Evolutionary conservation across 2,113 vertebrate genomes (phyloP).

Genomic region (Murina feae): DNA sequence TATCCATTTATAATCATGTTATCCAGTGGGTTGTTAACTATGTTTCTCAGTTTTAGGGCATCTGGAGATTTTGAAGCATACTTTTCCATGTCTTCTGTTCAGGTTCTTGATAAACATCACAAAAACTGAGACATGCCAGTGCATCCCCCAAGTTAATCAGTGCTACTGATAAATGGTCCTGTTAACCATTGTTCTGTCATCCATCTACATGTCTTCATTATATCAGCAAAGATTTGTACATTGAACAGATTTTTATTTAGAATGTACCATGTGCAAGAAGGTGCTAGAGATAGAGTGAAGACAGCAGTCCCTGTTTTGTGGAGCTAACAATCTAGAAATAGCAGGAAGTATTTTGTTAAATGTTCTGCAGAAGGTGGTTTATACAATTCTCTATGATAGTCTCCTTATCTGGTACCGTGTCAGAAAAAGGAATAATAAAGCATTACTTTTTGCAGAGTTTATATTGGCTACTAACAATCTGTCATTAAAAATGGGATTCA

Average conservation of each 20-base stretch:
- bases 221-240: background rate
- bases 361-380: background rate
- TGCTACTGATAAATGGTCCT: background rate
- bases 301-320: background rate
- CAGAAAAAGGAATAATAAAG: background rate
- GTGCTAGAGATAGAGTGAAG: background rate
- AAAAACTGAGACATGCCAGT: background rate
- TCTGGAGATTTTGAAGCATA: background rate
- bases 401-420: background rate
- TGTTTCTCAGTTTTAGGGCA: background rate
- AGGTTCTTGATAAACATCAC: background rate
- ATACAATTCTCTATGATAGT: background rate
- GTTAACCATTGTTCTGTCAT: background rate
- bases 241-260: background rate
- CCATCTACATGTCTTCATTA: background rate
- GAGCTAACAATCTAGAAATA: background rate
- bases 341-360: background rate
- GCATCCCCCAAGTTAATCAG: background rate
- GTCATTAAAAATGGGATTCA: background rate
- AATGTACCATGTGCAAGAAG: background rate
- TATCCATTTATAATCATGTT: background rate
- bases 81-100: background rate
- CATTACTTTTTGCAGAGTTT: background rate
- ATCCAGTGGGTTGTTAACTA: background rate
- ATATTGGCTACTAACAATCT: background rate